These are phyloP conservation scores for Rhimphoctona megacephalus DNA, from an alignment of 2,888 invertebrate species.

Conservation along the genomic window DNA sequence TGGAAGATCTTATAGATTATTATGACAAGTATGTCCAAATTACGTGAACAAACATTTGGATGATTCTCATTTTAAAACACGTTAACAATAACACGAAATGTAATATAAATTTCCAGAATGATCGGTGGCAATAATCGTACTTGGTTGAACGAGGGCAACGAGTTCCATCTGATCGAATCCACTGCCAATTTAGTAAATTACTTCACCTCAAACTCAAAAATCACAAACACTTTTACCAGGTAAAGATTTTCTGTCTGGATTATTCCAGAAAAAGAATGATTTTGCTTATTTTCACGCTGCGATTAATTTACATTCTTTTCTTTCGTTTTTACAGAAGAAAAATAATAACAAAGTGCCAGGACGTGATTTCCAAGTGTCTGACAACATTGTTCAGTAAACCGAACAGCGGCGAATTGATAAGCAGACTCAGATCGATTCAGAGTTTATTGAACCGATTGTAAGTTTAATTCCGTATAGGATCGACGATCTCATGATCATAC, in stretches of 20 bases:
- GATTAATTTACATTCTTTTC: conserved; percentile 38
- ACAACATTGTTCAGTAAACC: conserved; percentile 92
- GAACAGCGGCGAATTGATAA: conserved; percentile 88
- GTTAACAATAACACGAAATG: conserved; percentile 55
- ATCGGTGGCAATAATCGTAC: conserved; percentile 93
- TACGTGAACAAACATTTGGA: not conserved
- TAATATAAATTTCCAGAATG: conserved; percentile 85
- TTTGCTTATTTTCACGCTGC: not conserved
- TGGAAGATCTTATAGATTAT: conserved; percentile 92
- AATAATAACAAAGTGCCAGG: conserved; percentile 90
- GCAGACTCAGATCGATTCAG: conserved; percentile 87
- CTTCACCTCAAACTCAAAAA: conserved; percentile 88
- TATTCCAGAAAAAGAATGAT: not conserved
- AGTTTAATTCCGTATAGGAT: conserved; percentile 27
- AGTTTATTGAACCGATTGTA: conserved; percentile 85
- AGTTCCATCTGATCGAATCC: conserved; percentile 93
- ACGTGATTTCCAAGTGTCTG: conserved; percentile 91
- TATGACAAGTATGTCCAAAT: conserved; percentile 90
- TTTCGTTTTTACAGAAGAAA: conserved; percentile 86
- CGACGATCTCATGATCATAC: not conserved
- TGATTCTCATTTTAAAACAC: not conserved
- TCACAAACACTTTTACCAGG: conserved; percentile 85
- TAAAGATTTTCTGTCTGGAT: conserved; percentile 72
- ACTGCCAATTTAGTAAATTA: conserved; percentile 90
- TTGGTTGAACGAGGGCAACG: conserved; percentile 94